Evolutionary conservation across 2,888 invertebrate species (phyloP).

Genomic region (Xanthia togata): DNA sequence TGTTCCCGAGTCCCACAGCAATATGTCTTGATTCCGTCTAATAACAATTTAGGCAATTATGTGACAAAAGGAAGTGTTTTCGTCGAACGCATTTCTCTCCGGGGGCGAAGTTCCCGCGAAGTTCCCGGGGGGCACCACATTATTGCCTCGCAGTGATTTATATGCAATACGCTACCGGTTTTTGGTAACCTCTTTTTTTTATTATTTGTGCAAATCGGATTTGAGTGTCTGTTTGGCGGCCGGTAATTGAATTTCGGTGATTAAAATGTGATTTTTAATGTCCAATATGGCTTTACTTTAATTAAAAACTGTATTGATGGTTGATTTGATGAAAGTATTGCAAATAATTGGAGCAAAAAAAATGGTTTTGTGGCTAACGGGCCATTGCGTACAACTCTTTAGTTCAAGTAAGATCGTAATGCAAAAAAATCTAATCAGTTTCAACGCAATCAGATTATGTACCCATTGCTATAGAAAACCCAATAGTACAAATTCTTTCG

Average conservation of each 20-base stretch:
- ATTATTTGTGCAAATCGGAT: slow-evolving; percentile 52
- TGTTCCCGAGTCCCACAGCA: slow-evolving; percentile 76
- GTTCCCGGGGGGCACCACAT: slow-evolving; percentile 83
- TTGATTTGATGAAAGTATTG: slow-evolving; percentile 29
- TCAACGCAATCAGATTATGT: slow-evolving; percentile 40
- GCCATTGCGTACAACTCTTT: slow-evolving; percentile 13
- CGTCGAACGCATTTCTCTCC: slow-evolving; percentile 82
- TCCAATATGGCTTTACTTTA: slow-evolving; percentile 11
- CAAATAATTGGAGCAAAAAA: background rate
- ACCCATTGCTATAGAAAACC: slow-evolving; percentile 27
- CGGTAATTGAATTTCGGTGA: slow-evolving; percentile 54
- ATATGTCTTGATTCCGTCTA: slow-evolving; percentile 90
- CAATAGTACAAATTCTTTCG: slow-evolving; percentile 39
- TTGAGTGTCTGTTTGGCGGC: slow-evolving; percentile 27
- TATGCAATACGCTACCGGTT: slow-evolving; percentile 80
- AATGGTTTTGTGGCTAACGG: slow-evolving; percentile 5
- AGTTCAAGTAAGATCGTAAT: background rate
- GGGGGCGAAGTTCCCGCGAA: slow-evolving; percentile 56
- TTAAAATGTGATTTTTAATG: slow-evolving; percentile 33
- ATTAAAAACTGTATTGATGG: slow-evolving; percentile 40
- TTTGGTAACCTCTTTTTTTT: slow-evolving; percentile 70
- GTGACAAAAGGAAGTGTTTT: slow-evolving; percentile 89
- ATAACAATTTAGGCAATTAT: slow-evolving; percentile 90
- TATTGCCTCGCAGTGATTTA: slow-evolving; percentile 89
- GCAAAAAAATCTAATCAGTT: slow-evolving; percentile 23